Evolutionary conservation across 37 sponge, comb jelly and placozoan genomes (phyloP).

Genomic region (Axinella damicornis): DNA sequence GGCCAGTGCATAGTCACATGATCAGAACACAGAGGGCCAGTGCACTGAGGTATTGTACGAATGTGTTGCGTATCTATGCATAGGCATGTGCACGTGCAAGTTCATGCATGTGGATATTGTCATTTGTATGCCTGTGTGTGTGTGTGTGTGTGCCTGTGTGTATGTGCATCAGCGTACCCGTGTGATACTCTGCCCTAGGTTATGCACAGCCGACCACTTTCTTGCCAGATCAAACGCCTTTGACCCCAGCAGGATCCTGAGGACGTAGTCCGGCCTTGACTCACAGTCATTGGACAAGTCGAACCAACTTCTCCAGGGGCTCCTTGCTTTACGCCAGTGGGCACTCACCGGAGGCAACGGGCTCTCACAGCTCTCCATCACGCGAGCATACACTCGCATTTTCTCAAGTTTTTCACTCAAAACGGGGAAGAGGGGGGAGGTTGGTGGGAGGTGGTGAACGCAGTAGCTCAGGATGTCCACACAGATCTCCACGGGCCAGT

Average conservation of each 20-base stretch:
- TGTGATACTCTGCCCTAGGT: not conserved
- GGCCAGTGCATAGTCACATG: no score
- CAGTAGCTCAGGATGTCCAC: conserved; percentile 57
- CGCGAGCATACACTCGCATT: conserved; percentile 52
- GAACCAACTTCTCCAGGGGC: conserved; percentile 57
- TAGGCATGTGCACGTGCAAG: no score
- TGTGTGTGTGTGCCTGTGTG: no score
- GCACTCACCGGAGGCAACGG: not conserved
- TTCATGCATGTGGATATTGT: not conserved
- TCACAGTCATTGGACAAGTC: conserved; percentile 56
- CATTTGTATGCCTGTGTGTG: not conserved
- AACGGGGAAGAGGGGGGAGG: conserved; percentile 32
- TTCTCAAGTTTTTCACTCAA: conserved; percentile 44
- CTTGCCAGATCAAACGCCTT: conserved; percentile 43
- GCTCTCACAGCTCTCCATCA: conserved; percentile 38
- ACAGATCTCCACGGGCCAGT: conserved; percentile 62
- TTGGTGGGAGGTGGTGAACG: conserved; percentile 39
- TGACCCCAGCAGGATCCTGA: conserved; percentile 40
- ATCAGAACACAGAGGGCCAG: no score
- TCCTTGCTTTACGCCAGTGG: not conserved
- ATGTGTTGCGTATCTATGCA: no score
- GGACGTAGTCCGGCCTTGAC: conserved; percentile 36
- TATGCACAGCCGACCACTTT: conserved; percentile 61
- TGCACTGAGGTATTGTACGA: not conserved
- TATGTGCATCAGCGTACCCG: conserved; percentile 24